A percentile compares a stretch with the other conserved stretches of the same genome.
Conservation (phyloP, 2,797 vertebrate genomes). For the Botia almorhae region DNA sequence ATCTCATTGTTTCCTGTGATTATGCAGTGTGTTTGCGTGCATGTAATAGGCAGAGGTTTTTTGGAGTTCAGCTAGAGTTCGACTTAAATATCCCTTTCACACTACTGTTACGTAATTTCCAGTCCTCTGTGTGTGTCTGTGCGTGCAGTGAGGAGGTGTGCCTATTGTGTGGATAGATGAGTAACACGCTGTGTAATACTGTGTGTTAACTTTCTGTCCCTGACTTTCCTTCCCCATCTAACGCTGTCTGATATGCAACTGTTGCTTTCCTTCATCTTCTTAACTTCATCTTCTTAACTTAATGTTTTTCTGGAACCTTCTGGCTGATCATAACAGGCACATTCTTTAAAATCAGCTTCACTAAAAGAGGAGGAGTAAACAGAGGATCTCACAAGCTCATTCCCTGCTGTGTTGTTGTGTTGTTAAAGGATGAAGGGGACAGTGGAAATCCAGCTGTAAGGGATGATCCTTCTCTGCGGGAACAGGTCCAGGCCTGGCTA, state of each 20-base stretch:
- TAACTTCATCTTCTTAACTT: background rate
- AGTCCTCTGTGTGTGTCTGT: background rate
- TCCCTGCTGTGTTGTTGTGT: slow-evolving; percentile 8
- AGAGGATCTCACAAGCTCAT: slow-evolving; percentile 1
- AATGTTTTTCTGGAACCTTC: background rate
- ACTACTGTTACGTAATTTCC: slow-evolving; percentile 43
- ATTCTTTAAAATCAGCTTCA: background rate
- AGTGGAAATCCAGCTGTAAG: slow-evolving; percentile 85
- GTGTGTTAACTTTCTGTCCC: background rate
- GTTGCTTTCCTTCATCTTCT: slow-evolving; percentile 35
- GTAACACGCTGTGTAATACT: slow-evolving; percentile 26
- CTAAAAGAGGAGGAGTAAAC: background rate
- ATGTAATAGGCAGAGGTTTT: slow-evolving; percentile 25
- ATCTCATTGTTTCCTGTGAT: background rate
- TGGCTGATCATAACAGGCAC: background rate
- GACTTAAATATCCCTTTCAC: slow-evolving; percentile 17
- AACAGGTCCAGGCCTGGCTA: slow-evolving; percentile 88
- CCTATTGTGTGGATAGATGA: slow-evolving; percentile 38
- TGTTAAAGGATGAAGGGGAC: slow-evolving; percentile 81
- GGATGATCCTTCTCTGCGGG: slow-evolving; percentile 85
- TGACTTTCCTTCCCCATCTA: background rate
- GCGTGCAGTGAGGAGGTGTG: slow-evolving; percentile 26
- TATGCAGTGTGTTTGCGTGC: background rate
- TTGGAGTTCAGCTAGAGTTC: slow-evolving; percentile 45
- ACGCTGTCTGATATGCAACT: slow-evolving; percentile 22